Conservation (phyloP, 2,888 invertebrate species). For the Pachycephus smyrnensis region DNA sequence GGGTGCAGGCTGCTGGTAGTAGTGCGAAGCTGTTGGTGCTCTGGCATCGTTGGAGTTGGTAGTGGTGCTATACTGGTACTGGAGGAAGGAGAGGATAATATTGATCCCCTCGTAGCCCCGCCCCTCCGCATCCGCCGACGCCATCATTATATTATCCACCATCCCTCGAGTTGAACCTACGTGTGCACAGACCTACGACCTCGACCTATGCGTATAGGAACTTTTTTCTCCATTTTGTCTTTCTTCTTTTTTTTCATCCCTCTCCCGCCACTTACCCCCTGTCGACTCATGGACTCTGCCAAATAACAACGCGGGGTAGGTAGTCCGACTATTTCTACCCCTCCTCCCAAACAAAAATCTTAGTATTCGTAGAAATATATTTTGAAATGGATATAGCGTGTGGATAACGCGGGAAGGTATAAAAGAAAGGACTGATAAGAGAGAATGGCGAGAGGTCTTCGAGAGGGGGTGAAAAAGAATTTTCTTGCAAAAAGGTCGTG, state of each 20-base stretch:
- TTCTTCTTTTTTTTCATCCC: constrained; percentile 13
- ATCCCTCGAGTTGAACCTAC: constrained; percentile 58
- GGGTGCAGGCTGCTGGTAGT: not conserved
- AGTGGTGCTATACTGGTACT: constrained; percentile 32
- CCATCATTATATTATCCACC: constrained; percentile 68
- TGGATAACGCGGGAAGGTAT: not conserved
- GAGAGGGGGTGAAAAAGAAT: constrained; percentile 8
- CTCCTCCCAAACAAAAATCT: constrained; percentile 19
- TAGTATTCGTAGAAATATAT: constrained; percentile 18
- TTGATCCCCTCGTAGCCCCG: constrained; percentile 68
- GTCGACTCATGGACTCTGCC: not conserved
- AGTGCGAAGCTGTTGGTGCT: not conserved
- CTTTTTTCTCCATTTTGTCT: constrained; percentile 14
- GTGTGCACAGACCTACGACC: constrained; percentile 46
- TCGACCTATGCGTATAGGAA: constrained; percentile 35
- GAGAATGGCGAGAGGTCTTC: constrained; percentile 17
- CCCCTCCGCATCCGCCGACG: constrained; percentile 64
- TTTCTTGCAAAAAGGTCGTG: constrained; percentile 2
- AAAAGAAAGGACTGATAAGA: not conserved
- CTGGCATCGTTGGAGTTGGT: constrained; percentile 37
- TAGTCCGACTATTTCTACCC: not conserved
- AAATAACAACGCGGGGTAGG: not conserved
- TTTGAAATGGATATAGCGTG: constrained; percentile 17
- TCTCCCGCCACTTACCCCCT: constrained; percentile 16
- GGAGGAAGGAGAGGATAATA: constrained; percentile 66